These are phyloP conservation scores for Ia io DNA, from an alignment of 2,113 vertebrate genomes.

Conservation along the genomic window DNA sequence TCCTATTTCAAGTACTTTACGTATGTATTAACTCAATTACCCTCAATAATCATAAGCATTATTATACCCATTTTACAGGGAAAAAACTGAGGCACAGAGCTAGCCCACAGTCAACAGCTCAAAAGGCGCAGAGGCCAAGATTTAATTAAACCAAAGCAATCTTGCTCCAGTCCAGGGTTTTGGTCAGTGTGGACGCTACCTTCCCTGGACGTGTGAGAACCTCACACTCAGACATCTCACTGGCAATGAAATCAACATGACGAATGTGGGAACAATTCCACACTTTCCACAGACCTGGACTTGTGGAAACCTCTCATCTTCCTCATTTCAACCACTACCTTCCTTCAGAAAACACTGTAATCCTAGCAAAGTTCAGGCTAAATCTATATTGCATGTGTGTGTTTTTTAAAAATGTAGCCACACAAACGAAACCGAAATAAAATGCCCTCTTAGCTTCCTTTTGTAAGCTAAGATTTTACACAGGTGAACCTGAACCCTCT, in stretches of 20 bases:
- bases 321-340: not conserved
- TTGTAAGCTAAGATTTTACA: not conserved
- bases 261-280: not conserved
- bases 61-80: not conserved
- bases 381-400: not conserved
- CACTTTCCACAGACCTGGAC: not conserved
- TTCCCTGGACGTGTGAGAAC: not conserved
- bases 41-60: not conserved
- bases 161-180: not conserved
- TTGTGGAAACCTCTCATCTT: not conserved
- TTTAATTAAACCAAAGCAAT: not conserved
- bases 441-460: not conserved
- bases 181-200: not conserved
- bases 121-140: not conserved
- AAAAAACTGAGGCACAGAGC: not conserved
- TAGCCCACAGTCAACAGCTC: not conserved
- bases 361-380: not conserved
- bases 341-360: not conserved
- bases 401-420: slow-evolving; percentile 21
- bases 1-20: not conserved
- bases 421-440: slow-evolving; percentile 12
- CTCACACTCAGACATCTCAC: not conserved
- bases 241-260: not conserved
- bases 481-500: not conserved
- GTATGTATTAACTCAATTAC: not conserved